Conservation (phyloP, 1,140 invertebrate species). For the Drosophila equinoxialis region DNA sequence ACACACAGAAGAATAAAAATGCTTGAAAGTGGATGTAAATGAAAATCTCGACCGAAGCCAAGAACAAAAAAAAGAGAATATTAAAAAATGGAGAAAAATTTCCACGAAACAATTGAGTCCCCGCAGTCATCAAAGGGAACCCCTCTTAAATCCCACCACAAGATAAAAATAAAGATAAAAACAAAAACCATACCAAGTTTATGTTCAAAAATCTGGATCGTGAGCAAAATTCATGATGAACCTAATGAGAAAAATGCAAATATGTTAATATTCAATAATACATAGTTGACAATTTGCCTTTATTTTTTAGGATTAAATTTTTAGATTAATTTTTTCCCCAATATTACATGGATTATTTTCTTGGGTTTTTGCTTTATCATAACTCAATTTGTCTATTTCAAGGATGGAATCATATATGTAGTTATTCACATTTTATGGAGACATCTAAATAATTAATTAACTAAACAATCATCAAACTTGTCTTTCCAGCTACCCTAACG, state of each 20-base stretch:
- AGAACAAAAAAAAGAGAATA: background rate
- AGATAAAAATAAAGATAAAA: background rate
- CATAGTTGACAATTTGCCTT: background rate
- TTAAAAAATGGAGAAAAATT: background rate
- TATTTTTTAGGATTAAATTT: background rate
- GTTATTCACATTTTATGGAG: no score
- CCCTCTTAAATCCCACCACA: background rate
- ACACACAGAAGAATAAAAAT: slow-evolving; percentile 13
- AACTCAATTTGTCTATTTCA: no score
- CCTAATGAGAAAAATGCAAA: background rate
- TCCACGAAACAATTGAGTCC: slow-evolving; percentile 3
- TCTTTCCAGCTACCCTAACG: background rate
- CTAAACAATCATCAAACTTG: background rate
- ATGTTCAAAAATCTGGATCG: background rate
- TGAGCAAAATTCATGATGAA: background rate
- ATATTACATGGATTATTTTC: no score
- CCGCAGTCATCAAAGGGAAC: background rate
- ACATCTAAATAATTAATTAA: no score
- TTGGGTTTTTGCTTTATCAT: no score
- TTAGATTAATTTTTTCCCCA: no score
- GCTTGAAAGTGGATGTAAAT: slow-evolving; percentile 13
- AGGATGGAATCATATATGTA: no score
- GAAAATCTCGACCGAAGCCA: slow-evolving; percentile 1
- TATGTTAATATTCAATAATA: background rate
- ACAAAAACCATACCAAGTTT: background rate